A percentile compares a stretch with the other conserved stretches of the same genome.
Conservation (phyloP, 2,888 invertebrate species). For the Zhengitettix transpicula region DNA sequence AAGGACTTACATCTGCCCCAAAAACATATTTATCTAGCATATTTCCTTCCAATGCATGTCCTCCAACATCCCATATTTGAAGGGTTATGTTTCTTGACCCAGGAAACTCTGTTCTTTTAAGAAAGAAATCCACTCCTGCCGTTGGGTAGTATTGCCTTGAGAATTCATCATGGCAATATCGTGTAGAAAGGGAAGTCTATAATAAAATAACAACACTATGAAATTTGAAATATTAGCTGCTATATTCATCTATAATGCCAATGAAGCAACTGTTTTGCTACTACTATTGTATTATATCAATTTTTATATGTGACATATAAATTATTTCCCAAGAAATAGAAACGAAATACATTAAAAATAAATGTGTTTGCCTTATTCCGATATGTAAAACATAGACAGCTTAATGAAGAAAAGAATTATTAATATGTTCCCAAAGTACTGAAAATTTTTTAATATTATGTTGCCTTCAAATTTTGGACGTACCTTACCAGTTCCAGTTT, state of each 20-base stretch:
- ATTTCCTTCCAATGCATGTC: conserved; percentile 52
- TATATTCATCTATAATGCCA: no score
- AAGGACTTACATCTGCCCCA: conserved; percentile 41
- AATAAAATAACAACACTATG: background rate
- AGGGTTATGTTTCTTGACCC: conserved; percentile 43
- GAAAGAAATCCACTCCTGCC: conserved; percentile 54
- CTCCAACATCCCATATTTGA: conserved; percentile 74
- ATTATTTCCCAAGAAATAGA: no score
- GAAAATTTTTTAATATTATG: no score
- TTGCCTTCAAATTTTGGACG: conserved; percentile 12
- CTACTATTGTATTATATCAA: no score
- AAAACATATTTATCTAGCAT: conserved; percentile 66
- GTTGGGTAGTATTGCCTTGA: conserved; percentile 43
- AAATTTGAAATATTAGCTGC: no score
- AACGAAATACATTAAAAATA: no score
- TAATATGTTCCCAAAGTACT: no score
- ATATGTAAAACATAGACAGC: no score
- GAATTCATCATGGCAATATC: conserved; percentile 52
- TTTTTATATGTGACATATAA: no score
- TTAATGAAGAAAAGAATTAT: no score
- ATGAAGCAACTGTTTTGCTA: no score
- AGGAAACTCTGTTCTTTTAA: conserved; percentile 42
- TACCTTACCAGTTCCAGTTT: conserved; percentile 70
- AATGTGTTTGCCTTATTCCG: no score
- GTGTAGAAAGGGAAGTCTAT: conserved; percentile 43